Conservation (phyloP, 1,140 invertebrate genomes). For the Palaemon carinicauda region DNA sequence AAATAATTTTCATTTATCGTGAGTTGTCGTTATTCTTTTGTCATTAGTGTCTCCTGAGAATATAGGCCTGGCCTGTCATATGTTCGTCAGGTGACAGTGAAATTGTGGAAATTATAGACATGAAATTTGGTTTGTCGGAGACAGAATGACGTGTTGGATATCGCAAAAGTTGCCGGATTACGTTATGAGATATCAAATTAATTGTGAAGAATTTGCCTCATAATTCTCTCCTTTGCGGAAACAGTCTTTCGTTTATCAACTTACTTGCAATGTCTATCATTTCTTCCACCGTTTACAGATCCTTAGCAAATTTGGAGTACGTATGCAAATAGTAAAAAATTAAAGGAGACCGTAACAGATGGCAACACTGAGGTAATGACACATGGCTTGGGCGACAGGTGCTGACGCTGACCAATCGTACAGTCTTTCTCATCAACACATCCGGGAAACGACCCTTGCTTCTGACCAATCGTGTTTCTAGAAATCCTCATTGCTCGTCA, state of each 20-base stretch:
- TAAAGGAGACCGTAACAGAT: not conserved
- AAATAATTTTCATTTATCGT: too few species aligned
- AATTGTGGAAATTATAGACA: slow-evolving; percentile 40
- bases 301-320: too few species aligned
- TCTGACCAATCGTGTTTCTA: slow-evolving; percentile 37
- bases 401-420: slow-evolving; percentile 25
- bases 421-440: slow-evolving; percentile 40
- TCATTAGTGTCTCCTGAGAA: not conserved
- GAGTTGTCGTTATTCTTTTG: too few species aligned
- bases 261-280: too few species aligned
- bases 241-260: too few species aligned
- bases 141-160: slow-evolving; percentile 40
- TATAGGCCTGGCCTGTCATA: not conserved
- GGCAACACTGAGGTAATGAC: slow-evolving; percentile 48
- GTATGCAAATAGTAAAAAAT: too few species aligned
- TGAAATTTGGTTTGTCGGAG: slow-evolving; percentile 31
- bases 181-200: too few species aligned
- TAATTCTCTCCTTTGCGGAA: too few species aligned
- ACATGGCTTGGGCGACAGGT: slow-evolving; percentile 13
- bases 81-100: slow-evolving; percentile 19
- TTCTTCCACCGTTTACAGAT: too few species aligned
- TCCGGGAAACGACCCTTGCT: slow-evolving; percentile 34
- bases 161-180: slow-evolving; percentile 25
- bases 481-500: slow-evolving; percentile 24
- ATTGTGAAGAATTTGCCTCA: too few species aligned